A percentile compares a stretch with the other conserved stretches of the same genome.
phyloP scores from a whole-genome alignment of 2,113 vertebrate genomes.

The Anguilla rostrata region DNA sequence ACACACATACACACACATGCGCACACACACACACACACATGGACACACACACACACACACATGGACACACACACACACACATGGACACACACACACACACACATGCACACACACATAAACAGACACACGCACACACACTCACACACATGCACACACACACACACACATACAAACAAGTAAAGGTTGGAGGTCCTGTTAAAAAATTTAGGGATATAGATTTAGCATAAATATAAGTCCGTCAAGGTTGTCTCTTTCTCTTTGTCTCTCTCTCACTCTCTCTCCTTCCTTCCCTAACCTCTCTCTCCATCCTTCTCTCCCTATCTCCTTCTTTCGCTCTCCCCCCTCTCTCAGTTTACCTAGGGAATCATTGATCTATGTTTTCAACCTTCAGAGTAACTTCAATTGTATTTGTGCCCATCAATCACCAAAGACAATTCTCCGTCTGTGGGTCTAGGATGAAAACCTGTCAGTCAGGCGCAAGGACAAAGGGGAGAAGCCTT shows the following conservation, averaged over 20 bases:
- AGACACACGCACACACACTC: no score
- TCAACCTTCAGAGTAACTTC: background rate
- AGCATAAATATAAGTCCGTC: conserved; percentile 40
- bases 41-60: no score
- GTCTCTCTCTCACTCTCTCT: background rate
- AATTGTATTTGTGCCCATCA: background rate
- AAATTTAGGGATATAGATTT: conserved; percentile 60
- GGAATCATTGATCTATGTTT: conserved; percentile 4
- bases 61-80: no score
- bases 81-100: no score
- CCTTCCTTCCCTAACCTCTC: no score
- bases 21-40: no score
- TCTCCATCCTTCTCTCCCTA: no score
- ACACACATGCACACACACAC: conserved; percentile 45
- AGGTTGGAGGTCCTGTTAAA: conserved; percentile 42
- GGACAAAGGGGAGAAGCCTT: background rate
- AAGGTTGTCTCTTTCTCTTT: conserved; percentile 12
- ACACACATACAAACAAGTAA: conserved; percentile 53
- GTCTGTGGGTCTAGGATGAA: background rate
- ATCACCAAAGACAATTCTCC: background rate
- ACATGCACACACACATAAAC: conserved; percentile 37
- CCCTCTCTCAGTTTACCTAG: conserved; percentile 15
- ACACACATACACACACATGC: no score
- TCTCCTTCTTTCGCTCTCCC: background rate
- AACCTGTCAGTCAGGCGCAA: background rate